Conservation (phyloP, 2,888 invertebrate genomes). For the Phortica magna region DNA sequence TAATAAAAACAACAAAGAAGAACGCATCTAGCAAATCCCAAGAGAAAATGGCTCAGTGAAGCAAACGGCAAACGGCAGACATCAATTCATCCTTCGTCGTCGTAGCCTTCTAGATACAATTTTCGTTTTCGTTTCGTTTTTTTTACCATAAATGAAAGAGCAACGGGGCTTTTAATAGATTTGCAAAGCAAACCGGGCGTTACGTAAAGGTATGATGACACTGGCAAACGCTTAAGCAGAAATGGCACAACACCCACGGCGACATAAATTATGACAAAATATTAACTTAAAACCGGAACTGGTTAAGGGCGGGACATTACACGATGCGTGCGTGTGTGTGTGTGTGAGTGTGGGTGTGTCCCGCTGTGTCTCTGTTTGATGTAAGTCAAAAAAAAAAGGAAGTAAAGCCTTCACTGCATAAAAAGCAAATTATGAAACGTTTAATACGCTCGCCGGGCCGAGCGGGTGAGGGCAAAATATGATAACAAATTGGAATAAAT, state of each 20-base stretch:
- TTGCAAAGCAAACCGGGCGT: constrained; percentile 72
- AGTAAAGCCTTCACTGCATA: constrained; percentile 70
- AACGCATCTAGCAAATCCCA: too few relatives aligned
- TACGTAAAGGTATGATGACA: constrained; percentile 45
- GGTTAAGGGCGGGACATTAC: constrained; percentile 29
- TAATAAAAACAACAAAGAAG: too few relatives aligned
- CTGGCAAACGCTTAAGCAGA: constrained; percentile 42
- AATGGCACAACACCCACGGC: constrained; percentile 67
- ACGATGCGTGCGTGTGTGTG: constrained; percentile 1
- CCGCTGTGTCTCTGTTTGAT: too few relatives aligned
- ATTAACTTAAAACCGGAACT: constrained; percentile 54
- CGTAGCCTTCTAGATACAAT: too few relatives aligned
- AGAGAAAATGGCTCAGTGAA: too few relatives aligned
- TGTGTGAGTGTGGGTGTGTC: constrained; percentile 54
- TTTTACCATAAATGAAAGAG: too few relatives aligned
- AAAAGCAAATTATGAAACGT: constrained; percentile 76
- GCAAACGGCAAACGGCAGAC: too few relatives aligned
- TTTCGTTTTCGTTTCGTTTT: too few relatives aligned
- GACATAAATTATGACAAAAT: constrained; percentile 75
- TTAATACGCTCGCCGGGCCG: constrained; percentile 56
- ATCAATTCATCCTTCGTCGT: too few relatives aligned
- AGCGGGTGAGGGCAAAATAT: neutral
- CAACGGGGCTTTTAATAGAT: constrained; percentile 72
- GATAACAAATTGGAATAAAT: too few relatives aligned
- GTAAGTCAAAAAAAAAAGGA: constrained; percentile 58